phyloP scores from a whole-genome alignment of 1,140 invertebrate genomes.

The Cherax destructor region DNA sequence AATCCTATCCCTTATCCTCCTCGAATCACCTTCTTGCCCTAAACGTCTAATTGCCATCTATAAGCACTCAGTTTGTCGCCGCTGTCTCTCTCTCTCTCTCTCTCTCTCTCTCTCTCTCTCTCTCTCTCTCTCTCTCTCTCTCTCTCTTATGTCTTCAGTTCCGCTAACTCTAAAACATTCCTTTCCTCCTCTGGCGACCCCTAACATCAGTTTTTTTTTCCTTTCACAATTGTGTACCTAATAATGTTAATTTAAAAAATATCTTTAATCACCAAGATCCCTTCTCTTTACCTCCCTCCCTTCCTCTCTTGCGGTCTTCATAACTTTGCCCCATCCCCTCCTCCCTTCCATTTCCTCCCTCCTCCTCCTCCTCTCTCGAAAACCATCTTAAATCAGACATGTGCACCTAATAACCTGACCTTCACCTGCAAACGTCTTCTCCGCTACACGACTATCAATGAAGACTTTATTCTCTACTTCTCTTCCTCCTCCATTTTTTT shows the following conservation, averaged over 20 bases:
- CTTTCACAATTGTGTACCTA: too few species aligned
- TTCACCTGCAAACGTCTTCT: slow-evolving; percentile 14
- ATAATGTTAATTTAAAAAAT: too few species aligned
- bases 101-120: too few species aligned
- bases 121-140: too few species aligned
- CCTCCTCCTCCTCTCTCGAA: not conserved
- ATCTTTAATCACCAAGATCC: not conserved
- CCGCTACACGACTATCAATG: slow-evolving; percentile 9
- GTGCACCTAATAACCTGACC: not conserved
- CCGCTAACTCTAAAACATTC: not conserved
- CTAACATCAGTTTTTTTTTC: not conserved
- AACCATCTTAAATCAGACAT: slow-evolving; percentile 15
- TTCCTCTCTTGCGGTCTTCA: not conserved
- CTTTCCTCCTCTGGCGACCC: not conserved
- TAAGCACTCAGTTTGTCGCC: too few species aligned
- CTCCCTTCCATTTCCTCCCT: not conserved
- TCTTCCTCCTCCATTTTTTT: too few species aligned
- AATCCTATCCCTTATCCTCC: not conserved
- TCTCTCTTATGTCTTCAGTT: too few species aligned
- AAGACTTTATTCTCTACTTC: slow-evolving; percentile 8
- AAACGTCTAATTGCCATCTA: too few species aligned
- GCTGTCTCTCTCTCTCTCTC: too few species aligned
- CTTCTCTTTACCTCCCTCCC: too few species aligned
- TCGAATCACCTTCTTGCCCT: too few species aligned
- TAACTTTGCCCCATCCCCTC: not conserved